Evolutionary conservation across 2,797 vertebrate genomes (phyloP), one percentile per base, ranked within the genome.

Genomic region (Enteromius radiatus): DNA sequence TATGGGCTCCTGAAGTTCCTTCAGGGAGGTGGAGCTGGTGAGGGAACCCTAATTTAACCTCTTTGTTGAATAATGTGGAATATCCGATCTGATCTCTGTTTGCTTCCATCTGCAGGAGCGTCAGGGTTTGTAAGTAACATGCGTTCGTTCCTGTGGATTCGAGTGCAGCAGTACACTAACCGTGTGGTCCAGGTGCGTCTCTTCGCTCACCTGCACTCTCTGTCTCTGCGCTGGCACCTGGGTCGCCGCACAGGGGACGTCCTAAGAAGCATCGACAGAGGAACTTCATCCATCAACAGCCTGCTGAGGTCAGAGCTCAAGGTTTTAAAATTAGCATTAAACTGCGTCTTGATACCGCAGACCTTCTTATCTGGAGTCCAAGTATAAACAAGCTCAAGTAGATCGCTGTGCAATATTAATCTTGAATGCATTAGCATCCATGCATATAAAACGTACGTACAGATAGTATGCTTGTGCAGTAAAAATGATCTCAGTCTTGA

Each of bases 1-100:
- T 99, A 98, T 0, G 96, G 96, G 80, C 83, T 96, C 19, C 94
- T 99, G 23, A 99, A 98, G 93, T 93, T 99, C 87, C 85, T 99
- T 82, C 97, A 99, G 90, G 98, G 98, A 0, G 98, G 98, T 84
- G 97, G 97, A 33, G 96, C 96, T 78, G 98, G 98, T 97, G 92
- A 84, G 88, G 47, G 12, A 75, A 1, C 3, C 12, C 1, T 1
- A 41, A 10, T 43, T 61, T 3, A 41, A 11, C 31, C 1, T 78
- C 7, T 49, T 31, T 45, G 15, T 21, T 2, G 1, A 19, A 5
- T 73, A 23, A 28, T 2, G n/a, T 1, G 19, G 0, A 38, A 3
- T 31, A 43, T 68, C 10, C 41, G 9, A 76, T 36, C 43, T 47
- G 3, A 11, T 61, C 31, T 38, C n/a, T 21, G 17, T 54, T 36